phyloP scores from a whole-genome alignment of 1,140 invertebrate species.

The Drosophila baimaii region DNA sequence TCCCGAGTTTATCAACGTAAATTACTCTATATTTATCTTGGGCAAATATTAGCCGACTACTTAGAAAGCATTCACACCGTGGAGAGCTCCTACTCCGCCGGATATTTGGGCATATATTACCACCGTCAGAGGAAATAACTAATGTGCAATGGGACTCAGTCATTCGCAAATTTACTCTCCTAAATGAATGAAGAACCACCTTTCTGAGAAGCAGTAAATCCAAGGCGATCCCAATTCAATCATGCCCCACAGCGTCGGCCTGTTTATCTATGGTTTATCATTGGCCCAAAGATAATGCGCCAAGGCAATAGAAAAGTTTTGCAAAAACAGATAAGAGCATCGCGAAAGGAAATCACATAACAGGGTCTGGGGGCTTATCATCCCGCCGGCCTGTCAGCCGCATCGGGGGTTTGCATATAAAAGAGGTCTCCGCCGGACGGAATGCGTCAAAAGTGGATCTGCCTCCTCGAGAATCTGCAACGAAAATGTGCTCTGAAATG shows the following conservation, averaged over 20 bases:
- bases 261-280: slow-evolving; percentile 34
- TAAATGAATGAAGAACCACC: slow-evolving; percentile 1
- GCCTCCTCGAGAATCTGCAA: background rate
- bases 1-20: slow-evolving; percentile 52
- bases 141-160: background rate
- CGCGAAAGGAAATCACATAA: slow-evolving; percentile 64
- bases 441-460: slow-evolving; percentile 67
- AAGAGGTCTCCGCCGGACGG: slow-evolving; percentile 48
- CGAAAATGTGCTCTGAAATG: slow-evolving; percentile 6
- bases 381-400: slow-evolving; percentile 17
- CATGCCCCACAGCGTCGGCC: background rate
- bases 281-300: slow-evolving; percentile 42
- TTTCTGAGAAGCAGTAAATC: slow-evolving; percentile 20
- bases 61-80: slow-evolving; percentile 41
- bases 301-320: slow-evolving; percentile 43
- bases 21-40: slow-evolving; percentile 37
- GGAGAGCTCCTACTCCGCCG: background rate
- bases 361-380: slow-evolving; percentile 51
- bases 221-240: slow-evolving; percentile 24
- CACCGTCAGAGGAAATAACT: slow-evolving; percentile 16
- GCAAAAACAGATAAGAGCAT: slow-evolving; percentile 51
- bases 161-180: background rate
- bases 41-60: slow-evolving; percentile 35
- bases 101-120: background rate
- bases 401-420: slow-evolving; percentile 57